Evolutionary conservation across 2,888 invertebrate species (phyloP).

Genomic region (Tribolium freemani): DNA sequence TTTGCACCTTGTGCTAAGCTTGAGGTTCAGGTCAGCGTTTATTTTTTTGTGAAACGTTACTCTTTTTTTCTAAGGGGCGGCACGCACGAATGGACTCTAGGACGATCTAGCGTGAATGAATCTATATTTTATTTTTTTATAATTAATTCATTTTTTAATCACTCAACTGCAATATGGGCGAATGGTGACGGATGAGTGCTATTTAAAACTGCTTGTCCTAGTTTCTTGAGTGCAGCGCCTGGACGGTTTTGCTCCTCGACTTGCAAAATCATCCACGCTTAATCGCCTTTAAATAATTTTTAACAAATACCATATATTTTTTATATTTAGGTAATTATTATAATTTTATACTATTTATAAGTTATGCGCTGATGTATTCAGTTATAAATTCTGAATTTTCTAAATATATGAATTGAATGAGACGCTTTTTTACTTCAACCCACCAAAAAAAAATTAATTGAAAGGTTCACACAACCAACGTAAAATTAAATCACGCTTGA

Average conservation of each 20-base stretch:
- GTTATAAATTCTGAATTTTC: conserved; percentile 43
- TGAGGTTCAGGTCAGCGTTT: conserved; percentile 54
- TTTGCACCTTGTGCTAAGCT: conserved; percentile 38
- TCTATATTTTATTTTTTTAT: conserved; percentile 22
- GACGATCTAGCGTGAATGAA: conserved; percentile 63
- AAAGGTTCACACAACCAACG: background rate
- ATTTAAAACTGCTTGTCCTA: conserved; percentile 67
- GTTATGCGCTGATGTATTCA: conserved; percentile 48
- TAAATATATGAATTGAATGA: conserved; percentile 43
- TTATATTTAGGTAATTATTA: conserved; percentile 49
- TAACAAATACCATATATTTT: conserved; percentile 54
- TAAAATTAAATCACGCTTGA: background rate
- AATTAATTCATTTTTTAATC: conserved; percentile 13
- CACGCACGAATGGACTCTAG: conserved; percentile 59
- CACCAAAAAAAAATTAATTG: background rate
- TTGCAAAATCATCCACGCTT: conserved; percentile 46
- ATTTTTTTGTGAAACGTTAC: conserved; percentile 48
- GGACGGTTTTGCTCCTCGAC: conserved; percentile 49
- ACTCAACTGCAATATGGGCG: conserved; percentile 41
- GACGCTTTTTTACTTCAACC: conserved; percentile 7
- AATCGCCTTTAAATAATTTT: conserved; percentile 43
- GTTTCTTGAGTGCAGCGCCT: conserved; percentile 60
- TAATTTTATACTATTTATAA: conserved; percentile 52
- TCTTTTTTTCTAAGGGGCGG: conserved; percentile 35
- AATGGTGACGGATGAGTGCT: conserved; percentile 55